These are phyloP conservation scores for Ammospiza nelsoni DNA, from an alignment of 2,113 vertebrate species.

Conservation along the genomic window DNA sequence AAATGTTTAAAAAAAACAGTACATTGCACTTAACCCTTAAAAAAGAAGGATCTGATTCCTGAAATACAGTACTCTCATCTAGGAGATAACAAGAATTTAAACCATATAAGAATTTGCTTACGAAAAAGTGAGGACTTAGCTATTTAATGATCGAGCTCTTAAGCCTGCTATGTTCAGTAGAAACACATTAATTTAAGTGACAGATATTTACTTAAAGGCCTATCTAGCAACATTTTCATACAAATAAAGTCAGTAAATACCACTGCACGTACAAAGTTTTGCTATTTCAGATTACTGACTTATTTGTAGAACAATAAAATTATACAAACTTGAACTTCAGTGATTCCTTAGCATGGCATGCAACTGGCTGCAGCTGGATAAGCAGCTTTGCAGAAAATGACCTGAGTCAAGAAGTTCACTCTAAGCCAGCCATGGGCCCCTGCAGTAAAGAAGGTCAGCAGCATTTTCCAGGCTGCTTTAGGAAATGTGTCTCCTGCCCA, in stretches of 20 bases:
- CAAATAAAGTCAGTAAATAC: conserved; percentile 11
- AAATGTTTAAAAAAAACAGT: neutral
- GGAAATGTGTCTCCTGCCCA: neutral
- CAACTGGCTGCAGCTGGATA: neutral
- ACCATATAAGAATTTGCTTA: neutral
- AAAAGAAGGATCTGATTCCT: neutral
- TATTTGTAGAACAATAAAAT: neutral
- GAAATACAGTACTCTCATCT: neutral
- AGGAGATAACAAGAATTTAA: neutral
- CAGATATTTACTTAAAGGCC: neutral
- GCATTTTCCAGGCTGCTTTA: neutral
- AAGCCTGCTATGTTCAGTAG: neutral
- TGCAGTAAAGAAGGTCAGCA: neutral
- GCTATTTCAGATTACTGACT: neutral
- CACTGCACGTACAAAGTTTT: neutral
- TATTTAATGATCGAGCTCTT: neutral
- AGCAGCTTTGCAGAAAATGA: neutral
- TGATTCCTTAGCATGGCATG: neutral
- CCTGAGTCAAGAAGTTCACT: neutral
- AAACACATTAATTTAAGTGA: conserved; percentile 39
- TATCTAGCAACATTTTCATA: neutral
- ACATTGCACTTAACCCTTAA: neutral
- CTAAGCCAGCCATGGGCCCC: neutral
- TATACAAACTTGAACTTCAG: neutral
- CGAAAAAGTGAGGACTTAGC: neutral